Evolutionary conservation across 30 jellyfish, hydroid and myxozoan species (phyloP).

Genomic region (Aurelia aurita complex sp. Pacific): DNA sequence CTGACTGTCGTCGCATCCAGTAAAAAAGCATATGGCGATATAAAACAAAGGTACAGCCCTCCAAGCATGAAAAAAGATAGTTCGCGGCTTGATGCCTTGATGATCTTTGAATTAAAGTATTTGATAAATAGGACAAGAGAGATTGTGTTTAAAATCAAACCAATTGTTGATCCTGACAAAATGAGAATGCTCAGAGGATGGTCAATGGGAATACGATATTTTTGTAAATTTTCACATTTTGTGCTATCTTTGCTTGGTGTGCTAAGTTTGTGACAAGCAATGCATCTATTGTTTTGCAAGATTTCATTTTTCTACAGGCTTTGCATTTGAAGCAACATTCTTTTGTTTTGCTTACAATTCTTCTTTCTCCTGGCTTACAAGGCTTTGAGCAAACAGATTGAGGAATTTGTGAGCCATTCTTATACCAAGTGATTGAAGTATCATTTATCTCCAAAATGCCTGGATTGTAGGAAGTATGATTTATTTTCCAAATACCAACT

Average conservation of each 20-base stretch:
- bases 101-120: constrained; percentile 29
- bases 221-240: constrained; percentile 16
- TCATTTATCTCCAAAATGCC: neutral
- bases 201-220: neutral
- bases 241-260: constrained; percentile 14
- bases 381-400: constrained; percentile 50
- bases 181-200: constrained; percentile 12
- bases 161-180: constrained; percentile 25
- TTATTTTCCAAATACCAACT: neutral
- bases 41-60: constrained; percentile 55
- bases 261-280: constrained; percentile 5
- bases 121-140: constrained; percentile 21
- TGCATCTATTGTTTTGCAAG: constrained; percentile 46
- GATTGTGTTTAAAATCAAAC: constrained; percentile 21
- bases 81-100: constrained; percentile 69
- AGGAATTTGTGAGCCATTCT: neutral
- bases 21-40: constrained; percentile 46
- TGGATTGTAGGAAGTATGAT: too few species aligned
- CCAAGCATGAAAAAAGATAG: constrained; percentile 52
- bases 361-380: constrained; percentile 37
- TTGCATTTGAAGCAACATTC: constrained; percentile 63
- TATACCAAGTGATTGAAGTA: constrained; percentile 7
- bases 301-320: constrained; percentile 29
- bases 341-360: neutral
- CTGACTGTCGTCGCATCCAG: constrained; percentile 37